A percentile compares a stretch with the other conserved stretches of the same genome.
Evolutionary conservation across 2,113 vertebrate genomes (phyloP).

Genomic region (Hemiscyllium ocellatum): DNA sequence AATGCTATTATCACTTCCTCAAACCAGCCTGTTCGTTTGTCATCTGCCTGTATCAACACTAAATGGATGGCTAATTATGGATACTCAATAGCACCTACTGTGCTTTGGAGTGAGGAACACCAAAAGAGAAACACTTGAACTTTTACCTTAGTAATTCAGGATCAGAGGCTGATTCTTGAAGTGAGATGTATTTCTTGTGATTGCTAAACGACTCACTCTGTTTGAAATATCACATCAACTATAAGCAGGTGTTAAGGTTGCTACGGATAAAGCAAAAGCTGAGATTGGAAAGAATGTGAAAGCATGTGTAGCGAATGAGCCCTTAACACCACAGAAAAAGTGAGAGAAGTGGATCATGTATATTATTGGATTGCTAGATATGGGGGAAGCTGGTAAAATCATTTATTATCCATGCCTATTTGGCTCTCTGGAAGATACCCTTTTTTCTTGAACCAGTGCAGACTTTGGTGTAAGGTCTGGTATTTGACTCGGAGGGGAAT

Average conservation of each 20-base stretch:
- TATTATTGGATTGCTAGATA: neutral
- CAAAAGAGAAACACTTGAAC: neutral
- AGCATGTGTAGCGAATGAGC: neutral
- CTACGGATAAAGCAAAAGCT: neutral
- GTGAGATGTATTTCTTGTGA: neutral
- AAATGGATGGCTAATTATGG: slow-evolving; percentile 19
- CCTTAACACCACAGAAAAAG: too few relatives aligned
- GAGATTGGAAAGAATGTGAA: neutral
- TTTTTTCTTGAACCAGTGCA: neutral
- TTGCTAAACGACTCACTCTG: neutral
- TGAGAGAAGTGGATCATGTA: neutral
- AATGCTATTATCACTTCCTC: slow-evolving; percentile 21
- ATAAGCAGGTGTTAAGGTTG: neutral
- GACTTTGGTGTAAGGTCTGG: neutral
- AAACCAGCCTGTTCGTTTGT: slow-evolving; percentile 7
- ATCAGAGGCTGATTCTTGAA: neutral
- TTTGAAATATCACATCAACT: neutral
- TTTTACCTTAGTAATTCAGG: neutral
- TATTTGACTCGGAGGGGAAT: neutral
- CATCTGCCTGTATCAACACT: neutral
- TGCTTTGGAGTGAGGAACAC: neutral
- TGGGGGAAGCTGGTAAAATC: neutral
- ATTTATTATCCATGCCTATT: neutral
- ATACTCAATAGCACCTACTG: neutral
- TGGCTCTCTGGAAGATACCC: neutral